Evolutionary conservation across 2,113 vertebrate genomes (phyloP).

Genomic region (Coptodon bakossiorum): DNA sequence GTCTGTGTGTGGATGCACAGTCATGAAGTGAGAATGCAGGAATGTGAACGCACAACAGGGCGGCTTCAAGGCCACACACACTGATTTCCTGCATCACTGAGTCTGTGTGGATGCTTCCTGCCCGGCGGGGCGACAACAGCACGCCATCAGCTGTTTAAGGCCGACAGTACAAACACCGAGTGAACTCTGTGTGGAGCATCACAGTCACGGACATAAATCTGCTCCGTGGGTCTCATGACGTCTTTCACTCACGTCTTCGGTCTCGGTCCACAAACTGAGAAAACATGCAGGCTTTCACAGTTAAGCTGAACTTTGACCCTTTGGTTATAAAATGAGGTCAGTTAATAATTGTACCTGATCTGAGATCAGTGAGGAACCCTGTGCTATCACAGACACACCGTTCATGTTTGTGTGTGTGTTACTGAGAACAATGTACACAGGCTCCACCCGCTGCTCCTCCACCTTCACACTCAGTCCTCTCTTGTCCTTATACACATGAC

Average conservation of each 20-base stretch:
- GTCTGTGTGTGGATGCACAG: neutral
- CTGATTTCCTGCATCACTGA: neutral
- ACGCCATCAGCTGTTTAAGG: neutral
- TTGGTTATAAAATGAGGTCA: neutral
- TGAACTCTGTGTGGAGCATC: neutral
- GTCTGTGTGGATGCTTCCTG: neutral
- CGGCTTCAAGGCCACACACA: neutral
- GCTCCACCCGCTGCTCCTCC: neutral
- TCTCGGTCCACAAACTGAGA: neutral
- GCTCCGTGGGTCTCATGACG: fast-evolving
- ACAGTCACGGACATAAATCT: neutral
- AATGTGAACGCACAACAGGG: neutral
- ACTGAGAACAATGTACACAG: fast-evolving
- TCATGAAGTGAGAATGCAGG: neutral
- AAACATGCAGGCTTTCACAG: neutral
- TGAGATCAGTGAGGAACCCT: neutral
- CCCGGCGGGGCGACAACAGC: neutral
- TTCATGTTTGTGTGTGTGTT: neutral
- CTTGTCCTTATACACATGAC: neutral
- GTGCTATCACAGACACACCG: neutral
- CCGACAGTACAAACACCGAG: neutral
- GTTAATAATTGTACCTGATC: neutral
- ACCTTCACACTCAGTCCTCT: neutral
- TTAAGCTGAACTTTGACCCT: neutral
- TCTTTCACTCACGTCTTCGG: neutral